Evolutionary conservation across 2,888 invertebrate species (phyloP).

Genomic region (Acronicta psi): DNA sequence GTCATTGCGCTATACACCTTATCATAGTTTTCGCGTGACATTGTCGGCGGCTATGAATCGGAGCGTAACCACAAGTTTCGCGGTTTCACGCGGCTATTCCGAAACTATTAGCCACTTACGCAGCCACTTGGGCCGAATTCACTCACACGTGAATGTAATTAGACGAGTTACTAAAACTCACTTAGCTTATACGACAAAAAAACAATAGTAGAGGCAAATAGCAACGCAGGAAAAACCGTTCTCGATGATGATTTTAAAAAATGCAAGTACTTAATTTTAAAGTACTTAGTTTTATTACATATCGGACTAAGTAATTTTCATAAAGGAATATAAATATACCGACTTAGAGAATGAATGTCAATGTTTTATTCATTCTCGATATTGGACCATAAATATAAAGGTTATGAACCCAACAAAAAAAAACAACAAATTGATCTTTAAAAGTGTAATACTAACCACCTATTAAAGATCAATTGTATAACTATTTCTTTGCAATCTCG

Average conservation of each 20-base stretch:
- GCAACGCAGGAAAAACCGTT: background rate
- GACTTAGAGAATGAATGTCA: no score
- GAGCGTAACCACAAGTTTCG: slow-evolving; percentile 57
- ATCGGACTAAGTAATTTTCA: no score
- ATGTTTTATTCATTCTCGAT: background rate
- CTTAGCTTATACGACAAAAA: background rate
- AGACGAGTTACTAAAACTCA: slow-evolving; percentile 33
- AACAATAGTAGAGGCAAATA: background rate
- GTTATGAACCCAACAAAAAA: no score
- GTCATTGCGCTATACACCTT: background rate
- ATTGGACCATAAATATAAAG: no score
- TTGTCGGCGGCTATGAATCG: slow-evolving; percentile 54
- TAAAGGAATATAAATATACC: background rate
- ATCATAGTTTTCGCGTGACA: slow-evolving; percentile 52
- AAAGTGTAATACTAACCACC: background rate
- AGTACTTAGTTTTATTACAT: no score
- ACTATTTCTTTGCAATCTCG: background rate
- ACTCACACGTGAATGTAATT: slow-evolving; percentile 50
- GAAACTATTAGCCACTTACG: slow-evolving; percentile 43
- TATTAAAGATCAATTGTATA: background rate
- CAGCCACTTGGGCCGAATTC: slow-evolving; percentile 36
- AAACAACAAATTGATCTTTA: no score
- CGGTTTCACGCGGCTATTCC: slow-evolving; percentile 58
- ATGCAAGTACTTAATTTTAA: no score
- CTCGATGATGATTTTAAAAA: no score